phyloP scores from a whole-genome alignment of 1,140 invertebrate genomes.

The Nomia melanderi region DNA sequence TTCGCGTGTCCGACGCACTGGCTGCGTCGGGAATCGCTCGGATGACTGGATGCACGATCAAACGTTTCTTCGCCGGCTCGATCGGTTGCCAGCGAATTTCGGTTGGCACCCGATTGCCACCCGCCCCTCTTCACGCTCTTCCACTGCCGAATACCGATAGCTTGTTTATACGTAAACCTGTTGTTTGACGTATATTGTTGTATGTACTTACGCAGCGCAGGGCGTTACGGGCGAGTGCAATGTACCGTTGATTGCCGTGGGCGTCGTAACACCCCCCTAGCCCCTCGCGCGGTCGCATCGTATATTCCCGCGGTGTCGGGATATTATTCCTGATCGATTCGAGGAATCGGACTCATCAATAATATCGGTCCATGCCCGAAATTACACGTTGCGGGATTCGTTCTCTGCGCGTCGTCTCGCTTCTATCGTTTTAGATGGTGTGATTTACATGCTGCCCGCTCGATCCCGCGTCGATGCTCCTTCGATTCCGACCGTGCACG shows the following conservation, averaged over 20 bases:
- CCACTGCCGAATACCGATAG: constrained; percentile 17
- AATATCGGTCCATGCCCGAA: constrained; percentile 44
- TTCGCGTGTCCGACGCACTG: too few species aligned
- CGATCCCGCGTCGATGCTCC: too few species aligned
- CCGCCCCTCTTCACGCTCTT: neutral
- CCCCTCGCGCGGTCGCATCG: neutral
- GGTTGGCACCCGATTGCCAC: neutral
- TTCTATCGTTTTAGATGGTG: neutral
- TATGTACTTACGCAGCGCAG: constrained; percentile 37
- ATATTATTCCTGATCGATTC: constrained; percentile 63
- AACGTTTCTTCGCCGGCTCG: neutral
- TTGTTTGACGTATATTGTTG: constrained; percentile 53
- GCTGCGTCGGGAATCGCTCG: too few species aligned
- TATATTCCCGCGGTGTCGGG: constrained; percentile 34
- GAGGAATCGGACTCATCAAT: constrained; percentile 56
- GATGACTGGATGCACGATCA: too few species aligned
- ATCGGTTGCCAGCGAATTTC: constrained; percentile 7
- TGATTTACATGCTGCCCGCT: neutral
- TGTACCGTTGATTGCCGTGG: constrained; percentile 77
- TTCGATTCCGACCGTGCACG: too few species aligned
- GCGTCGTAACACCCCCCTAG: constrained; percentile 53
- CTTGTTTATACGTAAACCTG: constrained; percentile 57
- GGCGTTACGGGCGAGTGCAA: constrained; percentile 64
- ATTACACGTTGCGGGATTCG: constrained; percentile 46
- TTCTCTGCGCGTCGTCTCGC: too few species aligned